Evolutionary conservation across 2,888 invertebrate genomes (phyloP).

Genomic region (Gibbula magus): DNA sequence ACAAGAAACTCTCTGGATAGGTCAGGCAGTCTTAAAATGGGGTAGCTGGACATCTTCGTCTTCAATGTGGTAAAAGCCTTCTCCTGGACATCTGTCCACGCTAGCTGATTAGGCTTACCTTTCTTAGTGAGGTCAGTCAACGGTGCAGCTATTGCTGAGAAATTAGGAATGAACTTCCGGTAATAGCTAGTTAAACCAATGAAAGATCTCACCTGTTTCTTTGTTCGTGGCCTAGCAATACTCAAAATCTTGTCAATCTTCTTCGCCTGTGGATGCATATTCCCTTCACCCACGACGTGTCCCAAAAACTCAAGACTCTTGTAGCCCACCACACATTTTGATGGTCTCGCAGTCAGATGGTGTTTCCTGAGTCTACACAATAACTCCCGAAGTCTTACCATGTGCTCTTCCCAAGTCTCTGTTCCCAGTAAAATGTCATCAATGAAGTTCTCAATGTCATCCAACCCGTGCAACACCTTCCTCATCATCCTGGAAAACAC

Average conservation of each 20-base stretch:
- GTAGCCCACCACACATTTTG: slow-evolving; percentile 27
- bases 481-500: slow-evolving; percentile 26
- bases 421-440: slow-evolving; percentile 26
- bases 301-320: slow-evolving; percentile 19
- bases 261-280: neutral
- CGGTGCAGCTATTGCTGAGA: slow-evolving; percentile 37
- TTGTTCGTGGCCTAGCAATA: neutral
- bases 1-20: slow-evolving; percentile 36
- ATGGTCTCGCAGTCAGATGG: neutral
- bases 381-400: neutral
- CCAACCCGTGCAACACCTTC: slow-evolving; percentile 19
- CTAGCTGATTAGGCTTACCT: slow-evolving; percentile 24
- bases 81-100: slow-evolving; percentile 30
- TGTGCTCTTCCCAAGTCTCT: slow-evolving; percentile 19
- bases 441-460: slow-evolving; percentile 15
- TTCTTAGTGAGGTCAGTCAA: slow-evolving; percentile 39
- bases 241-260: slow-evolving; percentile 19
- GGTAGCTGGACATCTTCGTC: neutral
- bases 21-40: slow-evolving; percentile 43
- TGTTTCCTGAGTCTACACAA: neutral
- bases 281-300: slow-evolving; percentile 5
- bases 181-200: slow-evolving; percentile 28
- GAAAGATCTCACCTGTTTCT: slow-evolving; percentile 23
- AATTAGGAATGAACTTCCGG: slow-evolving; percentile 28
- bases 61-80: slow-evolving; percentile 36